Percentiles rank a stretch among this genome's conserved stretches.
phyloP scores from a whole-genome alignment of 2,797 vertebrate genomes.

The Miichthys miiuy region DNA sequence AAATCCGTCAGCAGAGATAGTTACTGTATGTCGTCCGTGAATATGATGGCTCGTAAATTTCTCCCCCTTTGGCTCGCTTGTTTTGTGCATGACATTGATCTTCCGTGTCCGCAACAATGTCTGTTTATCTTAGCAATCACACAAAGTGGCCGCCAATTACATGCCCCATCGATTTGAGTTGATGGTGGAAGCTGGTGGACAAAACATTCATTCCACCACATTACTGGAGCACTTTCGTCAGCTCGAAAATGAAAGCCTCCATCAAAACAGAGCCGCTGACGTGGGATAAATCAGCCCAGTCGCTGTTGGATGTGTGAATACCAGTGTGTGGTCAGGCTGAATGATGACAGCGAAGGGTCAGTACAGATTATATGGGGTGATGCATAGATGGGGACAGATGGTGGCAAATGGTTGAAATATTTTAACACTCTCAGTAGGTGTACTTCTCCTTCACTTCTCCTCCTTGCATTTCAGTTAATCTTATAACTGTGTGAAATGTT shows the following conservation, averaged over 20 bases:
- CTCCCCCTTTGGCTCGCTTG: conserved; percentile 24
- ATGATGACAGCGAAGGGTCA: conserved; percentile 66
- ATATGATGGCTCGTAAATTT: conserved; percentile 66
- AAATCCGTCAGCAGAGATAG: conserved; percentile 32
- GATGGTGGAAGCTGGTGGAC: conserved; percentile 72
- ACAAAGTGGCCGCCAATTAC: conserved; percentile 82
- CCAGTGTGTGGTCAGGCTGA: conserved; percentile 64
- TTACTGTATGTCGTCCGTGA: conserved; percentile 53
- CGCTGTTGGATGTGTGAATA: conserved; percentile 39
- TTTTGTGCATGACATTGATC: conserved; percentile 76
- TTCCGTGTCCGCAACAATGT: conserved; percentile 72
- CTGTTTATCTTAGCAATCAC: conserved; percentile 82
- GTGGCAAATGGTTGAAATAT: conserved; percentile 49
- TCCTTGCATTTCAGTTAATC: conserved; percentile 9
- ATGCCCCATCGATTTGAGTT: conserved; percentile 78
- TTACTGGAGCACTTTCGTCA: conserved; percentile 74
- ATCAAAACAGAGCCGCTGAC: conserved; percentile 59
- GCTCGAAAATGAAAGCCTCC: conserved; percentile 69
- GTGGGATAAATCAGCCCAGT: conserved; percentile 67
- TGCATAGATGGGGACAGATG: conserved; percentile 52
- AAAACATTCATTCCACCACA: conserved; percentile 77
- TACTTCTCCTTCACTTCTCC: conserved; percentile 39
- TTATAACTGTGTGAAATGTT: background rate
- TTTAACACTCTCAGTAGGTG: conserved; percentile 28
- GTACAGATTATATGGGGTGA: conserved; percentile 49